A percentile compares a stretch with the other conserved stretches of the same genome.
phyloP scores from a whole-genome alignment of 2,113 vertebrate genomes.

The Recurvirostra avosetta region DNA sequence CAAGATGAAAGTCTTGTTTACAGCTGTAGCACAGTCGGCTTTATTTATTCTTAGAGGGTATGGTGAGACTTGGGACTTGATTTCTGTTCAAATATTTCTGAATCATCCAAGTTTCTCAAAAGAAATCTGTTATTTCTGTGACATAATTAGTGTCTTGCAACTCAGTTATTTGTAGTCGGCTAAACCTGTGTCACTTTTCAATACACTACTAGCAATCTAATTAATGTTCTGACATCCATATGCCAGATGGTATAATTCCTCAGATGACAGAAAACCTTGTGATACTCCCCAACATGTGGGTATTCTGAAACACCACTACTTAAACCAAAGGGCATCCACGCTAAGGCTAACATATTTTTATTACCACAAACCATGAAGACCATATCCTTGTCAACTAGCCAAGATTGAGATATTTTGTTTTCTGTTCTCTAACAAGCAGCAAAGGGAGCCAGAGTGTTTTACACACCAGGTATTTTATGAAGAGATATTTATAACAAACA shows the following conservation, averaged over 20 bases:
- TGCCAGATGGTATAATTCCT: not conserved
- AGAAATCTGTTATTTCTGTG: not conserved
- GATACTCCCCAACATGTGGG: not conserved
- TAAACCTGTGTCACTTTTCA: not conserved
- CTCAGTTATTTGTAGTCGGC: not conserved
- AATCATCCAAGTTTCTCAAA: not conserved
- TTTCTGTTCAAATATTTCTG: not conserved
- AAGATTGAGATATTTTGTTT: not conserved
- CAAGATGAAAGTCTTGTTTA: not conserved
- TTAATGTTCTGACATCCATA: not conserved
- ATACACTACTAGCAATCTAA: not conserved
- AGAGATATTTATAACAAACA: not conserved
- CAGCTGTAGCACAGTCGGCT: not conserved
- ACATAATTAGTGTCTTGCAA: not conserved
- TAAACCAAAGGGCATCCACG: constrained; percentile 22
- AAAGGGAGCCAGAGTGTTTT: not conserved
- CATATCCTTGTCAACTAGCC: not conserved
- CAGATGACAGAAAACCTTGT: not conserved
- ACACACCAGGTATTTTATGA: constrained; percentile 9
- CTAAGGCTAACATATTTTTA: constrained; percentile 15
- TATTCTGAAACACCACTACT: not conserved
- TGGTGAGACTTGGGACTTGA: not conserved
- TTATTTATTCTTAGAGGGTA: not conserved
- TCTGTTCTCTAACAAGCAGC: not conserved
- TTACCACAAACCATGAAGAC: not conserved